Evolutionary conservation across 1,140 invertebrate genomes (phyloP), one percentile per base, ranked within the genome.

Genomic region (Melanaphis sacchari): DNA sequence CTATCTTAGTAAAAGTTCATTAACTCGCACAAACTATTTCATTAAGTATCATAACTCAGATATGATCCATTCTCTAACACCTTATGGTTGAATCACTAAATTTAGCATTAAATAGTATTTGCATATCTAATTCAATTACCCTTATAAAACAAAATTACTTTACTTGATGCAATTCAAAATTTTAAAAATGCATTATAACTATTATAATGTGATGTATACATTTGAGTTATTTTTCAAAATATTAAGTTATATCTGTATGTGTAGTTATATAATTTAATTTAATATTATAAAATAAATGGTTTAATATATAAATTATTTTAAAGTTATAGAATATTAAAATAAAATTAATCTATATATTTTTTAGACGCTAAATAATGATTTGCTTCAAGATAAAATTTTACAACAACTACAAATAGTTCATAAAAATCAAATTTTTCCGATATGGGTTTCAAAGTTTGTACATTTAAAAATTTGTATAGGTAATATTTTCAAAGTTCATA

Each of bases 391-490:
- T 40, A 41, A 2, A 9, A 93, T 93, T 54, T 84, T 93, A 54
- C 91, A 93, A 41, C 91, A 93, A 36, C 31, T 93, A 0, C 81
- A 85, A 54, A 93, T 93, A 18, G 81, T 93, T 11, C 36, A 84
- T 9, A 84, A 85, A 31, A 54, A 84, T 40, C 81, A 54, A 85
- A 84, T 85, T 31, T 26, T 82, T 54, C 91, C 91, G 2, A 85
- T 93, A 43, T 93, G 91, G 91, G 91, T 93, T 21, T 93, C 91
- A 31, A 93, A 93, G 21, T 93, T 93, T 85, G 36, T 93, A 54
- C 91, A 93, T 85, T 85, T 93, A 41, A 93, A 54, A 31, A 21
- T 93, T 85, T 49, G 26, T 93, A 54, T 93, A 31, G 91, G 91
- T 93, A 93, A 89, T 49, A 89, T 54, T 91, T 31, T 4, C 36